A percentile compares a stretch with the other conserved stretches of the same genome.
These are phyloP conservation scores for Motacilla tschutschensis DNA, from an alignment of 2,113 vertebrate genomes.

Conservation along the genomic window DNA sequence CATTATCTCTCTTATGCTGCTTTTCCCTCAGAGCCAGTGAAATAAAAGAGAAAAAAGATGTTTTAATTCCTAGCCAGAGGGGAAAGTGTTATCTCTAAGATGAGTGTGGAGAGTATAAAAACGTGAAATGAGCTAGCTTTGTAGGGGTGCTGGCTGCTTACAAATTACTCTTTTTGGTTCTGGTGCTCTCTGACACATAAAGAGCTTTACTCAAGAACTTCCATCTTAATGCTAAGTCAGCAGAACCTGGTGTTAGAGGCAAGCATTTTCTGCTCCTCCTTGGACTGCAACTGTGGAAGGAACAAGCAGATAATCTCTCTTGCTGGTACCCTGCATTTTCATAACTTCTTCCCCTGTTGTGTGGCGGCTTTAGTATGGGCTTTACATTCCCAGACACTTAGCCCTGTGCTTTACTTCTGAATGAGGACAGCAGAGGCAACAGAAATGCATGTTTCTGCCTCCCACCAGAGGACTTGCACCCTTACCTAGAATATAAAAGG, in stretches of 20 bases:
- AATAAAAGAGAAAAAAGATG: neutral
- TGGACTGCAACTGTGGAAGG: neutral
- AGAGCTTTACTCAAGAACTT: neutral
- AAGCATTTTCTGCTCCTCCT: neutral
- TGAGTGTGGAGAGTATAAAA: neutral
- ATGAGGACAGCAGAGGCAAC: neutral
- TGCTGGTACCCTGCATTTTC: neutral
- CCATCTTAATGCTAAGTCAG: neutral
- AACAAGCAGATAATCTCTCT: neutral
- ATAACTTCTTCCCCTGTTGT: neutral
- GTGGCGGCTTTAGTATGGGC: neutral
- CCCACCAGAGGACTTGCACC: neutral
- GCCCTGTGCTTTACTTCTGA: neutral
- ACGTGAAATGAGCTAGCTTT: constrained; percentile 1
- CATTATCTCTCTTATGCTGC: neutral
- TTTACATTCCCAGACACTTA: neutral
- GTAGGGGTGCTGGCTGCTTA: neutral
- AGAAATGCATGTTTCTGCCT: neutral
- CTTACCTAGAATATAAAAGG: neutral
- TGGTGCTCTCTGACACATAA: neutral
- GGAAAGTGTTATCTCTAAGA: neutral
- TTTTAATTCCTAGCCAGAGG: constrained; percentile 3
- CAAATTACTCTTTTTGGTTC: neutral
- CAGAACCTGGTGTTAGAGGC: neutral
- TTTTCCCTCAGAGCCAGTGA: neutral